These are phyloP conservation scores for Drosophila imparisetae DNA, from an alignment of 2,888 invertebrate species.

Conservation along the genomic window DNA sequence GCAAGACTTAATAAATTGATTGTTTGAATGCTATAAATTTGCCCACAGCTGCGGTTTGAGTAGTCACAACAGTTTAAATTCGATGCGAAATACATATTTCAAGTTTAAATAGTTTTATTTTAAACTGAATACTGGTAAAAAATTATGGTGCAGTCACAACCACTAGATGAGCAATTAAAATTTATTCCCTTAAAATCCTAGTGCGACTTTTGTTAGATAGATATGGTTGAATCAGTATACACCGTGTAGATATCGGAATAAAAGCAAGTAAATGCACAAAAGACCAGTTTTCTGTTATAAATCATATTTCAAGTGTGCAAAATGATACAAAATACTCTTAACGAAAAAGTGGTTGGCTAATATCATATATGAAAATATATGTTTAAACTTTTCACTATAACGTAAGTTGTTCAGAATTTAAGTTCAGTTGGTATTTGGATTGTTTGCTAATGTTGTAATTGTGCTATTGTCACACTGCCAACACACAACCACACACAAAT, in stretches of 20 bases:
- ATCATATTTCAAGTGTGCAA: neutral
- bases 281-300: neutral
- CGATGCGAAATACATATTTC: neutral
- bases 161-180: neutral
- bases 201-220: neutral
- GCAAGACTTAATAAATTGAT: neutral
- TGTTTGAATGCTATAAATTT: neutral
- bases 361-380: neutral
- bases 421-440: neutral
- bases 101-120: neutral
- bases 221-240: neutral
- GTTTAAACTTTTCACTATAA: neutral
- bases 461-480: neutral
- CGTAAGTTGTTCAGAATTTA: neutral
- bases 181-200: neutral
- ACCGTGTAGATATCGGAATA: neutral
- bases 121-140: neutral
- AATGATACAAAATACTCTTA: neutral
- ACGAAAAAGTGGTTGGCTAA: no score
- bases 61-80: neutral
- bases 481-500: neutral
- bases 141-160: neutral
- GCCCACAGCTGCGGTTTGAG: neutral
- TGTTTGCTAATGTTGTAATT: neutral
- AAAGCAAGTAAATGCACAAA: neutral